Conservation (phyloP, 2,888 invertebrate species). For the Drosophila nigritarsus region DNA sequence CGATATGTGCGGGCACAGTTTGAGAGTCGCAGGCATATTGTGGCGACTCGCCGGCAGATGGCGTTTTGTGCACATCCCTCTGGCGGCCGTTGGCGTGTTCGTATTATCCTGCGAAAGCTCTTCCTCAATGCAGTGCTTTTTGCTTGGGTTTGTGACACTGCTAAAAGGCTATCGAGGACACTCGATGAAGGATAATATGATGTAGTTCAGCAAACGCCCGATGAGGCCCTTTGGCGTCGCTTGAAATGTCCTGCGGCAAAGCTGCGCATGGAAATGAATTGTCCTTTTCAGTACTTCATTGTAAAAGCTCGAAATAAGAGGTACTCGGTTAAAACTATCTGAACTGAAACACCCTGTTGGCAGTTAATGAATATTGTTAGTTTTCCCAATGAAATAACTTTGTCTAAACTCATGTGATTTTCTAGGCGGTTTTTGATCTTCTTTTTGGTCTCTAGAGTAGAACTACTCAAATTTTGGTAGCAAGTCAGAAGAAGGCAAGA, state of each 20-base stretch:
- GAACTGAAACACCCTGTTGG: neutral
- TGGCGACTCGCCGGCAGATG: conserved; percentile 30
- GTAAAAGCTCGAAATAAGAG: neutral
- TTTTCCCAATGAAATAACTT: neutral
- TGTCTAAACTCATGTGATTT: neutral
- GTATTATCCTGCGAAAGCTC: conserved; percentile 31
- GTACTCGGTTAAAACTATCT: neutral
- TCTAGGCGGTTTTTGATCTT: no score
- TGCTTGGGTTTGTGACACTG: conserved; percentile 13
- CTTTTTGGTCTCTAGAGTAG: no score
- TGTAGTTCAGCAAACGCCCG: neutral
- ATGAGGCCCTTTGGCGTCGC: neutral
- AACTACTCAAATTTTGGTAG: no score
- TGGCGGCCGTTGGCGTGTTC: conserved; percentile 6
- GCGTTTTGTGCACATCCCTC: conserved; percentile 22
- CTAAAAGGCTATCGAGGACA: conserved; percentile 21
- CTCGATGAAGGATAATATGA: neutral
- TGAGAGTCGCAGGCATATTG: conserved; percentile 35
- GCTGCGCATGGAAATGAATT: neutral
- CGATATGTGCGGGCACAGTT: conserved; percentile 32
- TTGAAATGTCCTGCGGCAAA: neutral
- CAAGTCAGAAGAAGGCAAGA: no score
- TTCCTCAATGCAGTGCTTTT: neutral
- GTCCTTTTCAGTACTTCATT: neutral
- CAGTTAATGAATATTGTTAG: neutral